A percentile compares a stretch with the other conserved stretches of the same genome.
phyloP scores from a whole-genome alignment of 2,113 vertebrate species.

The Corvus moneduloides region DNA sequence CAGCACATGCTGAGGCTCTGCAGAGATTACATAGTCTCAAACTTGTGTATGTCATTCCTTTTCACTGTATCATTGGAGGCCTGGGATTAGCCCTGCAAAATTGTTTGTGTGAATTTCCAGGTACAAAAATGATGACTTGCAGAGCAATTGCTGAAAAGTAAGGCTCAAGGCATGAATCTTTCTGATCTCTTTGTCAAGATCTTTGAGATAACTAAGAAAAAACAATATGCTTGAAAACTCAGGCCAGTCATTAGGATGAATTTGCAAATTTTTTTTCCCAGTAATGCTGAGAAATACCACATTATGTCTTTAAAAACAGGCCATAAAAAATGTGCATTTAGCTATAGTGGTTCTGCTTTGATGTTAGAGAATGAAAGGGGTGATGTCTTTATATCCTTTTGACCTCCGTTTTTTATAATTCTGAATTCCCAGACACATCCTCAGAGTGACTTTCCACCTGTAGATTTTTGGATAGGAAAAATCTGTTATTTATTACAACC shows the following conservation, averaged over 20 bases:
- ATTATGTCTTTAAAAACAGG: background rate
- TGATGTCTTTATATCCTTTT: background rate
- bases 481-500: background rate
- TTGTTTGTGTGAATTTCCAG: background rate
- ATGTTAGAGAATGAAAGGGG: background rate
- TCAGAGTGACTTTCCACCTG: background rate
- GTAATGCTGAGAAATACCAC: background rate
- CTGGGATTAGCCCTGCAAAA: background rate
- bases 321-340: background rate
- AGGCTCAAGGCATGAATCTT: background rate
- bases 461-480: background rate
- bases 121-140: background rate
- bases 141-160: background rate
- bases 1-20: background rate
- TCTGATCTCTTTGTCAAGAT: background rate
- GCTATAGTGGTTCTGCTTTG: background rate
- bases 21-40: background rate
- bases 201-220: background rate
- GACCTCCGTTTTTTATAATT: background rate
- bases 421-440: background rate
- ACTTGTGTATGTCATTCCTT: background rate
- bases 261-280: background rate
- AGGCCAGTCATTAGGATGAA: background rate
- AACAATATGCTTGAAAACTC: background rate
- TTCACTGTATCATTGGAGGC: no score